phyloP scores from a whole-genome alignment of 2,888 invertebrate species.

The Kuschelorhynchus macadamiae region DNA sequence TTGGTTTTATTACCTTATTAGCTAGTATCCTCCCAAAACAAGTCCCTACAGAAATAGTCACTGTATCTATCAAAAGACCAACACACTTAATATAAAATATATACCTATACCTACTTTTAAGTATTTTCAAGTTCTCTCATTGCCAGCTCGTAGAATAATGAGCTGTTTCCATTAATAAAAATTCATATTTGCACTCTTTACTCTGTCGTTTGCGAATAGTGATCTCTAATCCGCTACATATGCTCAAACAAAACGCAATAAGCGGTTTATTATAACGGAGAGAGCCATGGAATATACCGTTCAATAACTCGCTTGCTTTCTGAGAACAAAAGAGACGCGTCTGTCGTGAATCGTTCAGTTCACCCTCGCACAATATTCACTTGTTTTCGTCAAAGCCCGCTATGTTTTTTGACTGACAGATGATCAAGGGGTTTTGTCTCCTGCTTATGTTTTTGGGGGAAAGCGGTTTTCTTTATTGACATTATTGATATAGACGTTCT shows the following conservation, averaged over 20 bases:
- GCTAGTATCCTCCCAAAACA: too few relatives aligned
- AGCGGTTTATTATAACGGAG: slow-evolving; percentile 63
- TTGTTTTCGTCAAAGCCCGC: slow-evolving; percentile 61
- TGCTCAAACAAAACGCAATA: slow-evolving; percentile 62
- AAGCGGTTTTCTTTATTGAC: slow-evolving; percentile 43
- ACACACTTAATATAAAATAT: too few relatives aligned
- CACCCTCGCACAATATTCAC: slow-evolving; percentile 55
- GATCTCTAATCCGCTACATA: slow-evolving; percentile 58
- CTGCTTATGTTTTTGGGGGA: slow-evolving; percentile 39
- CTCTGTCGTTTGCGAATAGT: slow-evolving; percentile 34
- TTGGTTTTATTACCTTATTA: too few relatives aligned
- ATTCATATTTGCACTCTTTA: slow-evolving; percentile 36
- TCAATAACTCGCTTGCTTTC: slow-evolving; percentile 49
- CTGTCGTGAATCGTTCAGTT: slow-evolving; percentile 51
- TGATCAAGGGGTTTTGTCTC: slow-evolving; percentile 61
- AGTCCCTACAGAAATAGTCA: too few relatives aligned
- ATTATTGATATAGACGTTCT: slow-evolving; percentile 25
- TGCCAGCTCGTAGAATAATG: neutral
- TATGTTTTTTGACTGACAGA: slow-evolving; percentile 62
- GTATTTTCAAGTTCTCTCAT: neutral
- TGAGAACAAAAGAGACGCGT: slow-evolving; percentile 59
- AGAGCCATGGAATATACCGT: slow-evolving; percentile 50
- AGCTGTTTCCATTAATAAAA: slow-evolving; percentile 23
- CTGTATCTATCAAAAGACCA: too few relatives aligned
- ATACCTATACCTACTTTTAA: too few relatives aligned